Evolutionary conservation across 2,113 vertebrate genomes (phyloP).

Genomic region (Aspidoscelis tigris): DNA sequence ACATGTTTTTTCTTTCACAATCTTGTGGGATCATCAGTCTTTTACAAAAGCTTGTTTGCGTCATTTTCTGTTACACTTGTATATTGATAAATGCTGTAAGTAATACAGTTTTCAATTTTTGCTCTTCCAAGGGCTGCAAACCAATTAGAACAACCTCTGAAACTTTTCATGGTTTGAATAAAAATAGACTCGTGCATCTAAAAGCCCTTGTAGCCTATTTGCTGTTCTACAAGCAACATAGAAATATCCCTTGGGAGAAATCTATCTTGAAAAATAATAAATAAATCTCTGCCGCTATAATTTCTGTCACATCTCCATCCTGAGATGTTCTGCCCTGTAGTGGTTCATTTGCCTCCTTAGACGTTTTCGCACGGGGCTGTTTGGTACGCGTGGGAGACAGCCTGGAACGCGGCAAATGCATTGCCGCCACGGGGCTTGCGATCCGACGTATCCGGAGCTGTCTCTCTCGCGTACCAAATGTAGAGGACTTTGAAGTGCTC

Average conservation of each 20-base stretch:
- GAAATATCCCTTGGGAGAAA: not conserved
- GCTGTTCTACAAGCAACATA: not conserved
- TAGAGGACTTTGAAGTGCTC: too few species aligned
- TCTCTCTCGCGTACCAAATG: too few species aligned
- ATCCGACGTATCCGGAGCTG: too few species aligned
- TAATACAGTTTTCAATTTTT: not conserved
- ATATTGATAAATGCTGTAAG: not conserved
- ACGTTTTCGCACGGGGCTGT: too few species aligned
- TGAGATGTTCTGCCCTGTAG: slow-evolving; percentile 12
- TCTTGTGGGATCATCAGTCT: not conserved
- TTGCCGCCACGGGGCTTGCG: too few species aligned
- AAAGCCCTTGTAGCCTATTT: not conserved
- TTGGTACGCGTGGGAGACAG: too few species aligned
- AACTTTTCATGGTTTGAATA: too few species aligned
- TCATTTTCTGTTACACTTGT: not conserved
- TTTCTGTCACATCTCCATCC: not conserved
- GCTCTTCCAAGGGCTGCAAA: not conserved
- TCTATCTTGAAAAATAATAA: not conserved
- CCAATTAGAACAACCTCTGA: not conserved
- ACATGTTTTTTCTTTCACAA: not conserved
- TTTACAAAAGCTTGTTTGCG: not conserved
- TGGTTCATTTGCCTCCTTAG: slow-evolving; percentile 9
- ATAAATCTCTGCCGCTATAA: not conserved
- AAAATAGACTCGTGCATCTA: not conserved
- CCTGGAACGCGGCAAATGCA: too few species aligned